Evolutionary conservation across 2,113 vertebrate species (phyloP), one percentile per base, ranked within the genome.

Genomic region (Agapornis roseicollis): DNA sequence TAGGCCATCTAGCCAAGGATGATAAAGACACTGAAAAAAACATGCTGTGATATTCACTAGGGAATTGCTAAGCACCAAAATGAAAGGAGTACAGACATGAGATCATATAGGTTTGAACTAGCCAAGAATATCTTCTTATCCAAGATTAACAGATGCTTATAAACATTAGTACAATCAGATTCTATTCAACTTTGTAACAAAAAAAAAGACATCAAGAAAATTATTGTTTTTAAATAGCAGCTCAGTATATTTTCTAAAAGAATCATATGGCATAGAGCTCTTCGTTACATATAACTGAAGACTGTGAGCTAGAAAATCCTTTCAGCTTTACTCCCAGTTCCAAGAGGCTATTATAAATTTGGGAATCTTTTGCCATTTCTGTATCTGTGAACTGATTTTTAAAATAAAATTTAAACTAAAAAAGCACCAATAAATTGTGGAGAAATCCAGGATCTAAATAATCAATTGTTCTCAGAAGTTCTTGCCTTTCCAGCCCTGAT

Each of bases 1-100:
- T 49, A 23, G 13, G 6, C 60, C 35, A 4, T 71, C 69, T 19
- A 52, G 16, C 18, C 44, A 72, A 80, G 39, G 22, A 86, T 22
- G 13, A 42, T 18, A 81, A 47, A 52, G 25, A 29, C n/a, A 29
- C 2, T 18, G 18, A 71, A 56, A 16, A 85, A 74, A 61, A 49
- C 9, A 16, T 6, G 13, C 17, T 28, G 22, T 15, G 3, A 14
- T 41, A 71, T n/a, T 33, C 0, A 0, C 37, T 52, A 65, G 5
- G 18, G 55, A 86, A 77, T 33, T 42, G 19, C 33, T 24, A 78
- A 18, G 31, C 56, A 81, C 18, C 8, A 15, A 46, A 81, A 33
- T 15, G 10, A 85, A 80, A 58, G 10, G 20, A 37, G 33, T 7
- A 33, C 4, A 65, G 18, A 19, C 31, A 61, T 17, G 11, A 61